Evolutionary conservation across 1,140 invertebrate species (phyloP), one percentile per base, ranked within the genome.

Genomic region (Pectinophora gossypiella): DNA sequence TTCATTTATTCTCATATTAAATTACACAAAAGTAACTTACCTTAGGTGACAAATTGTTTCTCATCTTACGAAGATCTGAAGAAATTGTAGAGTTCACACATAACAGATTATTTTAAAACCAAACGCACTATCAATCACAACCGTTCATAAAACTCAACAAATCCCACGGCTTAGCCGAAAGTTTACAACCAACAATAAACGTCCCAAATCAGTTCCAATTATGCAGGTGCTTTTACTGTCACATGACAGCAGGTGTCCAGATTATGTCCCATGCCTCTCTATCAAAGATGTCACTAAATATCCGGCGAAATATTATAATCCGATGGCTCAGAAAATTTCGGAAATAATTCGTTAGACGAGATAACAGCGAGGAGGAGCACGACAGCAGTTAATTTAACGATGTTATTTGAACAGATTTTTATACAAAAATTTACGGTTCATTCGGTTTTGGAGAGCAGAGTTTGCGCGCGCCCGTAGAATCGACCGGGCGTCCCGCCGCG

Each of bases 401-500:
- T 35, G 23, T 50, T 43, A 44, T 54, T 48, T 40, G 55, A 55
- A 40, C 6, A 15, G n/a, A 1, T 40, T 32, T 54, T 57, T 47
- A 21, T 50, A 38, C 56, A 42, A 45, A 48, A 49, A 54, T 67
- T 65, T 55, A 63, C 59, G 64, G 61, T 62, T 72, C 54, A 64
- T 70, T 69, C 61, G 61, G 61, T 64, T 60, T 59, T 57, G 32
- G 52, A 55, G 58, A 50, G 44, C 47, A 64, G 54, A 61, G 49
- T 68, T 69, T 61, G 63, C 70, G 71, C 72, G 74, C 70, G 67
- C 60, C 64, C 70, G 44, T 72, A 67, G 74, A 78, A 82, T 85
- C 82, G 79, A 81, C 79, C 82, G 69, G 68, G 68, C 74, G 66
- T 72, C 68, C 77, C 76, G 71, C 66, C 77, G 79, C 80, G 74